Conservation (phyloP, 2,113 vertebrate species). For the Illadopsis cleaveri region DNA sequence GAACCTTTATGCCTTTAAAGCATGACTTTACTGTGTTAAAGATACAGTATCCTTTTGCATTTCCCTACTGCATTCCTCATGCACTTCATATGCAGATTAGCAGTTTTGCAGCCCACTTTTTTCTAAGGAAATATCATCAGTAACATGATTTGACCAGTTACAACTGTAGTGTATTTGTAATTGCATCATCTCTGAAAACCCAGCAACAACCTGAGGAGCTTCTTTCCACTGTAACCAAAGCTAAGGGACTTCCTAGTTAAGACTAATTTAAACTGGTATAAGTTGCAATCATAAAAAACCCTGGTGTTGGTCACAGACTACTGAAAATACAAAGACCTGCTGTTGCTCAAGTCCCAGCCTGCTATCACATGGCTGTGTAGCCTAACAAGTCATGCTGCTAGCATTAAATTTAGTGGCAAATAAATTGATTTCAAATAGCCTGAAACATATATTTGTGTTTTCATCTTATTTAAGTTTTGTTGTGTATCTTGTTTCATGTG, state of each 20-base stretch:
- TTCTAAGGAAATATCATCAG: background rate
- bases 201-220: background rate
- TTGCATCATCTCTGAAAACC: background rate
- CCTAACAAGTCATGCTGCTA: background rate
- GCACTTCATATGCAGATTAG: background rate
- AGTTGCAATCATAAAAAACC: background rate
- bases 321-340: background rate
- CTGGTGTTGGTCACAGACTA: background rate
- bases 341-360: background rate
- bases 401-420: background rate
- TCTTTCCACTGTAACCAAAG: background rate
- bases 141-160: background rate
- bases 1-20: conserved; percentile 16
- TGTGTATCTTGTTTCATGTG: background rate
- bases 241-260: background rate
- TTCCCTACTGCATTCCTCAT: background rate
- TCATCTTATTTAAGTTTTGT: background rate
- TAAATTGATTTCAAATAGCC: background rate
- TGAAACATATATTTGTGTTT: background rate
- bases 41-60: conserved; percentile 68
- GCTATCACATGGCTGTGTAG: background rate
- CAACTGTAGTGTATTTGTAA: fast-evolving
- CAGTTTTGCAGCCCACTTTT: background rate
- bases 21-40: conserved; percentile 24
- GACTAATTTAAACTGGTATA: background rate